A percentile compares a stretch with the other conserved stretches of the same genome.
These are phyloP conservation scores for Rugalucina vietnamica DNA, from an alignment of 2,888 invertebrate genomes.

Conservation along the genomic window DNA sequence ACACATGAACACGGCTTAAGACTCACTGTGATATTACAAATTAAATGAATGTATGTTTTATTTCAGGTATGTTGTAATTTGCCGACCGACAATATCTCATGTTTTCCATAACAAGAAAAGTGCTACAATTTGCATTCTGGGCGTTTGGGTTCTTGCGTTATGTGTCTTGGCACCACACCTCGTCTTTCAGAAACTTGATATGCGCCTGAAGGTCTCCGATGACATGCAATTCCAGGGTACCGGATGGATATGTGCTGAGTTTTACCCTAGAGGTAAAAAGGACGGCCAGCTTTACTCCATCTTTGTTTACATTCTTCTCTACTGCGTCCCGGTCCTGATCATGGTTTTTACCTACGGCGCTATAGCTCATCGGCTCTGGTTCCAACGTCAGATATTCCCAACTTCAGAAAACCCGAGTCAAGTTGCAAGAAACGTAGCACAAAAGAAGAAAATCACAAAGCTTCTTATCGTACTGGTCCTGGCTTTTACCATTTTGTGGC, in stretches of 20 bases:
- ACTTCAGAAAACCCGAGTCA: slow-evolving; percentile 63
- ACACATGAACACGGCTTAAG: no score
- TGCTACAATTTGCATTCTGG: slow-evolving; percentile 64
- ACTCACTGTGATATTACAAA: neutral
- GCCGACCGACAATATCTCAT: slow-evolving; percentile 68
- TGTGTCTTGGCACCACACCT: slow-evolving; percentile 70
- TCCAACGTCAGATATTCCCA: slow-evolving; percentile 72
- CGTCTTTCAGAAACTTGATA: slow-evolving; percentile 69
- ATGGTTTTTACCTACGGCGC: slow-evolving; percentile 75
- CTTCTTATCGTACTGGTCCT: slow-evolving; percentile 74
- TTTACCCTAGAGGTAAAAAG: slow-evolving; percentile 58
- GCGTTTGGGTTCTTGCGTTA: slow-evolving; percentile 70
- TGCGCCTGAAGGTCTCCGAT: slow-evolving; percentile 58
- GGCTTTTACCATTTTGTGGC: slow-evolving; percentile 75
- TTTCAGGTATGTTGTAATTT: slow-evolving; percentile 76
- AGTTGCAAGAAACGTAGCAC: slow-evolving; percentile 60
- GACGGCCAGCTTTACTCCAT: slow-evolving; percentile 65
- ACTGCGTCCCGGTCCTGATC: slow-evolving; percentile 71
- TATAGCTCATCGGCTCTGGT: slow-evolving; percentile 74
- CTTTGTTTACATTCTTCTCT: slow-evolving; percentile 69
- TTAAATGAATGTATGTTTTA: neutral
- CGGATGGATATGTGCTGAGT: slow-evolving; percentile 72
- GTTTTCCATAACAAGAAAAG: slow-evolving; percentile 67
- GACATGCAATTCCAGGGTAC: slow-evolving; percentile 43
- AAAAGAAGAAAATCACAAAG: slow-evolving; percentile 73